Evolutionary conservation across 1,140 invertebrate species (phyloP).

Genomic region (Oscheius sp.): DNA sequence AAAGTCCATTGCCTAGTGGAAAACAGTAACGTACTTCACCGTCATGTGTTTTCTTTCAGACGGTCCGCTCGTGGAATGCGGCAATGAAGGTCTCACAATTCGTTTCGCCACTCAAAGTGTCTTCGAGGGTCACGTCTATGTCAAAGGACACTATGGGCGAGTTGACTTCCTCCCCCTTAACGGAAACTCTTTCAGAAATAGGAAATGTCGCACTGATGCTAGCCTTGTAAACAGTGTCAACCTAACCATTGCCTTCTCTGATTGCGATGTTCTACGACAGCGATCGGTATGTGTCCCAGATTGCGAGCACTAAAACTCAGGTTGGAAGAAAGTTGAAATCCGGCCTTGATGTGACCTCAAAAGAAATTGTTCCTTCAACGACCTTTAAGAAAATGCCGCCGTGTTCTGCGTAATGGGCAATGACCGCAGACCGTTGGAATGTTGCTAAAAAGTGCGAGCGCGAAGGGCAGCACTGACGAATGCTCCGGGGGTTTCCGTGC

Average conservation of each 20-base stretch:
- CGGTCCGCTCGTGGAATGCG: conserved; percentile 42
- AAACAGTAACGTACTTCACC: no score
- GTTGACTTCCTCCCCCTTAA: background rate
- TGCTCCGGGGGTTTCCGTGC: no score
- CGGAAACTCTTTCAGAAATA: conserved; percentile 17
- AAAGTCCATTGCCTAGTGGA: no score
- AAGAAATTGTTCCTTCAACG: background rate
- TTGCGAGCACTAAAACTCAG: background rate
- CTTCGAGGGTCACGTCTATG: conserved; percentile 46
- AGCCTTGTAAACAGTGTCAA: conserved; percentile 34
- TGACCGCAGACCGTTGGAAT: no score
- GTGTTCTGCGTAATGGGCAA: no score
- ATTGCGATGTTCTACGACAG: conserved; percentile 42
- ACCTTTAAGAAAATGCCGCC: no score
- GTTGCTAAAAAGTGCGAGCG: no score
- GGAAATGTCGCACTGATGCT: conserved; percentile 40
- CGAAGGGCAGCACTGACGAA: no score
- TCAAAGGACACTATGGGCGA: conserved; percentile 42
- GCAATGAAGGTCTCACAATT: conserved; percentile 35
- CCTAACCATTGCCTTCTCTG: conserved; percentile 36
- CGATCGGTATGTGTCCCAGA: conserved; percentile 40
- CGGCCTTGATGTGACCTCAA: background rate
- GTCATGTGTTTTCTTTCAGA: conserved; percentile 35
- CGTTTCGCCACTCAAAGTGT: conserved; percentile 41
- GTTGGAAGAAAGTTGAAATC: background rate